Evolutionary conservation across 2,888 invertebrate species (phyloP), one percentile per base, ranked within the genome.

Genomic region (Lathronympha strigana): DNA sequence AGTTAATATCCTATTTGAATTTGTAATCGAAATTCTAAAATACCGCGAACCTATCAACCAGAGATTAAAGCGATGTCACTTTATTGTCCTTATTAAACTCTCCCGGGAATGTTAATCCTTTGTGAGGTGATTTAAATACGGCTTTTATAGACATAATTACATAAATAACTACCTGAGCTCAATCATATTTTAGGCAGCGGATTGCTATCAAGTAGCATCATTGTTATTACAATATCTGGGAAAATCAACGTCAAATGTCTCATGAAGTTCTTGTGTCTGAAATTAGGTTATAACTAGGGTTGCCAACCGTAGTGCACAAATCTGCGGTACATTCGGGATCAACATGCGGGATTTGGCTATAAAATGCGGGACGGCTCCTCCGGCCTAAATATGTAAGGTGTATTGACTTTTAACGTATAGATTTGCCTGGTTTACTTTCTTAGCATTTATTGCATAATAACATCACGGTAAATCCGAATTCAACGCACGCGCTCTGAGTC

Each of bases 61-160:
- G 31, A 45, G 57, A 57, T 57, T 45, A 45, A 57, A 57, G 21
- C 19, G 19, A 57, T 43, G 43, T 57, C 55, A 43, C 13, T 57
- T 38, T 38, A 57, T 57, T 45, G 43, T 31, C 43, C 43, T 57
- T 28, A 57, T 45, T 57, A 57, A 57, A 45, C 31, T 55, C 43
- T 23, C 57, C 57, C 40, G 13, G 43, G 57, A 57, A 57, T 45
- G 57, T 57, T 57, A 57, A 45, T 57, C 57, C 57, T 57, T 57
- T 57, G 43, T 21, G 21, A 28, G 43, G 40, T 45, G 43, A 45
- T 28, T 45, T 57, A 57, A 57, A 31, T 21, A n/a, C 45, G 45
- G 57, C 28, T 15, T 57, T 45, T 45, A 57, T 45, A 19, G n/a
- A 13, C 19, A 43, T 28, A 19, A 31, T 31, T 57, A 57, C 31